Conservation (phyloP, 92 coral and sea anemone genomes). For the Bergia puertoricense region DNA sequence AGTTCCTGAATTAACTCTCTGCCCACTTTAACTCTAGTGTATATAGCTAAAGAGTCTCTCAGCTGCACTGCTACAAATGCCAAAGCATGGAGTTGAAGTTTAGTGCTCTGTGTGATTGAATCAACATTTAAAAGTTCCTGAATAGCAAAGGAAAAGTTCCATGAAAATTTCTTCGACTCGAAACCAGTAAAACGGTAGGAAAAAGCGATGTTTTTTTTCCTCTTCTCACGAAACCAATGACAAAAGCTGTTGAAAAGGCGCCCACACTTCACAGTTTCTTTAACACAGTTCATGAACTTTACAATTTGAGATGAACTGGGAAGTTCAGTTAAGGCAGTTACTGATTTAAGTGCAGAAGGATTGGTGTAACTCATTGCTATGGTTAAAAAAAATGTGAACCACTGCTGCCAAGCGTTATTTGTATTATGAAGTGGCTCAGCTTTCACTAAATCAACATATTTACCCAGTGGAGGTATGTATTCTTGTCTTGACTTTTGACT, state of each 20-base stretch:
- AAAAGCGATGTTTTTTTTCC: too few relatives aligned
- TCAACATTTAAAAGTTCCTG: too few relatives aligned
- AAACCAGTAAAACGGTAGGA: too few relatives aligned
- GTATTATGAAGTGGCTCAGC: constrained; percentile 12
- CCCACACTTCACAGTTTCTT: constrained; percentile 6
- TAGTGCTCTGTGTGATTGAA: too few relatives aligned
- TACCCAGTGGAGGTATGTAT: neutral
- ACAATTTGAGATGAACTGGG: constrained; percentile 17
- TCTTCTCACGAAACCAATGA: too few relatives aligned
- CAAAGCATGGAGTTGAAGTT: neutral
- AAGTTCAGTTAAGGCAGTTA: constrained; percentile 13
- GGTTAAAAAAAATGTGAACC: neutral
- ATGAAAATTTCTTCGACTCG: too few relatives aligned
- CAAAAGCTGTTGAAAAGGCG: too few relatives aligned
- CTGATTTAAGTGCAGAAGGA: neutral
- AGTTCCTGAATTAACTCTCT: neutral
- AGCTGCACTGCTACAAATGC: constrained; percentile 35
- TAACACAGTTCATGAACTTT: constrained; percentile 31
- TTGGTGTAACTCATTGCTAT: constrained; percentile 23
- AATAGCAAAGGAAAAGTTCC: too few relatives aligned
- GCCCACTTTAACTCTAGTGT: neutral
- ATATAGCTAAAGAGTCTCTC: constrained; percentile 26
- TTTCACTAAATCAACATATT: neutral
- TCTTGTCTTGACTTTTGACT: neutral
- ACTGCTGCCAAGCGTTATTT: neutral